These are phyloP conservation scores for Myrmecobius fasciatus DNA, from an alignment of 2,113 vertebrate species.

Conservation along the genomic window DNA sequence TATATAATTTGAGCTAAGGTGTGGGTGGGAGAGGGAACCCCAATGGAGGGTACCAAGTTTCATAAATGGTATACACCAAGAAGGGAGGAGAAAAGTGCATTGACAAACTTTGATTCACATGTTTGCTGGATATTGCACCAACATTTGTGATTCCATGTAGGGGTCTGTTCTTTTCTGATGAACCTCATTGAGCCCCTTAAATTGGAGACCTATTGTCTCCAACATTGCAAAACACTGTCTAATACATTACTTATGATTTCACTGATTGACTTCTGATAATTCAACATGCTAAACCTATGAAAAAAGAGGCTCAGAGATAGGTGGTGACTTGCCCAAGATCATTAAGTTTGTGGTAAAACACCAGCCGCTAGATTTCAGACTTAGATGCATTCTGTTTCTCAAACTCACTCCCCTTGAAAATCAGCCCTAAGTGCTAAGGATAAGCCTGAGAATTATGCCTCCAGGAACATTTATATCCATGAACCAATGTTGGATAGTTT, in stretches of 20 bases:
- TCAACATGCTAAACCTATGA: neutral
- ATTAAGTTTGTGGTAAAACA: neutral
- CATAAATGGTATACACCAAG: neutral
- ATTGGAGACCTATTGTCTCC: neutral
- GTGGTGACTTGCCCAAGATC: neutral
- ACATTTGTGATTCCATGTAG: neutral
- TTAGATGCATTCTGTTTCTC: neutral
- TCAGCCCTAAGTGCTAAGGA: neutral
- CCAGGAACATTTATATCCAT: neutral
- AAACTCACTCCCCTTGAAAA: neutral
- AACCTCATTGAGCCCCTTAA: neutral
- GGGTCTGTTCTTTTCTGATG: neutral
- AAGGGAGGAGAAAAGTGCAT: neutral
- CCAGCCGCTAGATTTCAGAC: neutral
- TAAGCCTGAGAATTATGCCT: neutral
- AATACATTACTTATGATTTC: neutral
- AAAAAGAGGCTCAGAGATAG: neutral
- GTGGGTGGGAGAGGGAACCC: too few relatives aligned
- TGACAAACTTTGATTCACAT: neutral
- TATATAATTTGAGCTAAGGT: too few relatives aligned
- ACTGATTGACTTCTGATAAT: neutral
- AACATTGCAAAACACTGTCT: neutral
- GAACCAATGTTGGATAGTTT: neutral
- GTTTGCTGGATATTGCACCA: neutral
- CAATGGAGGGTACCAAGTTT: neutral